These are phyloP conservation scores for Bradypus variegatus DNA, from an alignment of 2,797 vertebrate species.

Conservation along the genomic window DNA sequence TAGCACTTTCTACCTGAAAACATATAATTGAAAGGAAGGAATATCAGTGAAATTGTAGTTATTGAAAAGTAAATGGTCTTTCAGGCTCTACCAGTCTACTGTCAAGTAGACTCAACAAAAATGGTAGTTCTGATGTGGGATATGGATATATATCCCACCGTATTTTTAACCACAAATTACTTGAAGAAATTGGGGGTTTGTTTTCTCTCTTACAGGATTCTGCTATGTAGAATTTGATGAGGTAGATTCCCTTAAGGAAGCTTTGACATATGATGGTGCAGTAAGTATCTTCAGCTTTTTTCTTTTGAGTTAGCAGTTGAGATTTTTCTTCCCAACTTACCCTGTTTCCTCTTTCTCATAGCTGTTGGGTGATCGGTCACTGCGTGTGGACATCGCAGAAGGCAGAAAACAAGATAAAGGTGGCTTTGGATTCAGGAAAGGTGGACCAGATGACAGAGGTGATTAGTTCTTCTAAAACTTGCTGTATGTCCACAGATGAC, in stretches of 20 bases:
- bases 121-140: not conserved
- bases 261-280: conserved; percentile 93
- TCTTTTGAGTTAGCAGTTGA: not conserved
- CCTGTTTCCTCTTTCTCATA: conserved; percentile 64
- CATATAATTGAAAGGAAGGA: not conserved
- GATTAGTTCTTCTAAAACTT: conserved; percentile 54
- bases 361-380: conserved; percentile 86
- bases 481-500: not conserved
- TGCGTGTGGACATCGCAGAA: conserved; percentile 98
- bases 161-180: not conserved
- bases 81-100: not conserved
- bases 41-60: not conserved
- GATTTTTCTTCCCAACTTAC: conserved; percentile 20
- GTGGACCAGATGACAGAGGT: conserved; percentile 90
- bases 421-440: conserved; percentile 95
- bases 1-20: not conserved
- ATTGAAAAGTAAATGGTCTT: not conserved
- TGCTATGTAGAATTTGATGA: conserved; percentile 99
- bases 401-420: conserved; percentile 94
- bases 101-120: not conserved
- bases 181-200: not conserved
- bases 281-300: conserved; percentile 80
- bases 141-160: too few relatives aligned
- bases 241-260: conserved; percentile 96
- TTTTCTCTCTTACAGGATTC: conserved; percentile 82